Conservation (phyloP, 2,113 vertebrate species). For the Coryphaenoides rupestris region DNA sequence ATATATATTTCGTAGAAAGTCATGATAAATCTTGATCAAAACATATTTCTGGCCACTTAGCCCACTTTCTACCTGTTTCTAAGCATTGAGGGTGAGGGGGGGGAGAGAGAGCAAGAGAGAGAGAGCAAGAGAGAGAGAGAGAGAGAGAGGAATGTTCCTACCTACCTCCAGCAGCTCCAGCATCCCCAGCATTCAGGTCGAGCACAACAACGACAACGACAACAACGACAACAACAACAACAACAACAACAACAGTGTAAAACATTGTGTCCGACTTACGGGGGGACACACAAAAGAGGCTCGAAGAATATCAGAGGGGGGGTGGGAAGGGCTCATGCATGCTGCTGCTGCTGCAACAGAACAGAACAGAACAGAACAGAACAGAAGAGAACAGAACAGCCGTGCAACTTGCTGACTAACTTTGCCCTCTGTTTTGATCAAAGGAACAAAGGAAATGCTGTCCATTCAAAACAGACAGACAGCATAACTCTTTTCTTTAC, state of each 20-base stretch:
- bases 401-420: conserved; percentile 98
- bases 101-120: too few species aligned
- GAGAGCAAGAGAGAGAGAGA: too few species aligned
- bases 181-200: conserved; percentile 82
- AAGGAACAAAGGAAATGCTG: conserved; percentile 98
- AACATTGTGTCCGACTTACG: conserved; percentile 91
- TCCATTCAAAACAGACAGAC: conserved; percentile 99
- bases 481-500: conserved; percentile 98
- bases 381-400: conserved; percentile 90
- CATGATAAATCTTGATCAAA: too few species aligned
- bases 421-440: conserved; percentile 98
- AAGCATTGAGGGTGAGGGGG: conserved; percentile 7
- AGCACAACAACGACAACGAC: too few species aligned
- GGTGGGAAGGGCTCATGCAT: too few species aligned
- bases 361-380: too few species aligned
- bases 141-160: conserved; percentile 70
- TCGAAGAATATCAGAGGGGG: too few species aligned
- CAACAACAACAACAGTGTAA: too few species aligned
- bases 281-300: conserved; percentile 88
- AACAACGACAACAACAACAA: too few species aligned
- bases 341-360: too few species aligned
- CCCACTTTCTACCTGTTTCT: conserved; percentile 48
- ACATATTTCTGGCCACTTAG: conserved; percentile 24
- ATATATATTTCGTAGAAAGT: too few species aligned
- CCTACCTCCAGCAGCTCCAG: too few species aligned